These are phyloP conservation scores for Ruditapes philippinarum DNA, from an alignment of 1,140 invertebrate species.

Conservation along the genomic window DNA sequence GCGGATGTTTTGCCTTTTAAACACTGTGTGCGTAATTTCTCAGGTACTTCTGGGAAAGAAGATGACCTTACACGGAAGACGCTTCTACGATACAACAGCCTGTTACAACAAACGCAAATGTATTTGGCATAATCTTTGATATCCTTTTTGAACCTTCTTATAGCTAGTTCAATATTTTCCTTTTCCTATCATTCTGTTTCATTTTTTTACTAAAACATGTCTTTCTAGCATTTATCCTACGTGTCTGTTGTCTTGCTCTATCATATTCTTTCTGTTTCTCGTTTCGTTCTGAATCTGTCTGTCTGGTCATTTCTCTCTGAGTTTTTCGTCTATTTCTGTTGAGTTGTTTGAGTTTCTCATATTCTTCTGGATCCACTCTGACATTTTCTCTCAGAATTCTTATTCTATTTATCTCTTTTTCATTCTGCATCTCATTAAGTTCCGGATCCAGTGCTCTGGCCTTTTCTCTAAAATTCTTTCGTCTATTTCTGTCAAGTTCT, in stretches of 20 bases:
- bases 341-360: no score
- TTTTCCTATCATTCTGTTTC: slow-evolving; percentile 23
- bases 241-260: background rate
- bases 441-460: background rate
- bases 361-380: no score
- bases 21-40: slow-evolving; percentile 27
- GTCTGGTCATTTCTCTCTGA: background rate
- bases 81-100: slow-evolving; percentile 29
- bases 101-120: slow-evolving; percentile 29
- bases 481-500: slow-evolving; percentile 6
- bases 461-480: background rate
- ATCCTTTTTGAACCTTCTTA: slow-evolving; percentile 42
- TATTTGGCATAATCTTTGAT: slow-evolving; percentile 45
- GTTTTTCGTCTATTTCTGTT: background rate
- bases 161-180: slow-evolving; percentile 18
- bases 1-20: slow-evolving; percentile 43
- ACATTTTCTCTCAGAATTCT: no score
- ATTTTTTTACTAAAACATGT: slow-evolving; percentile 25
- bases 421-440: background rate
- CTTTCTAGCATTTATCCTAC: background rate
- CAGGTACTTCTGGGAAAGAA: slow-evolving; percentile 4
- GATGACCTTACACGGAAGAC: slow-evolving; percentile 4
- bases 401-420: no score
- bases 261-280: background rate
- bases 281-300: background rate